A percentile compares a stretch with the other conserved stretches of the same genome.
Evolutionary conservation across 2,797 vertebrate species (phyloP).

Genomic region (Catamblyrhynchus diadema): DNA sequence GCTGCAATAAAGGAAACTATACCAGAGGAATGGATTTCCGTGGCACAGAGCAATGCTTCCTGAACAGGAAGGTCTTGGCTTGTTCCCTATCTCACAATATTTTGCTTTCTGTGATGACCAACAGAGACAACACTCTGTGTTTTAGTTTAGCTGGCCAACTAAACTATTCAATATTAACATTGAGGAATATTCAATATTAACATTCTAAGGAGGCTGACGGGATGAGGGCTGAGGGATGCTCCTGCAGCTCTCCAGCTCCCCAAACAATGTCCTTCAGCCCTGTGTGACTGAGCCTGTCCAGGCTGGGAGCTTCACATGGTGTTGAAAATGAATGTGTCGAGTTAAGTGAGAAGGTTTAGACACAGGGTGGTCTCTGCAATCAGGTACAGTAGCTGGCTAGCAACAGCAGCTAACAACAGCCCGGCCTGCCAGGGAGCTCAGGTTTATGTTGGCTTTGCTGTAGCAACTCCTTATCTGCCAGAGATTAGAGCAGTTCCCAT

Average conservation of each 20-base stretch:
- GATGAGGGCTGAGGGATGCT: background rate
- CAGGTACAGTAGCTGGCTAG: conserved; percentile 48
- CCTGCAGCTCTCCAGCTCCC: background rate
- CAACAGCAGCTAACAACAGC: conserved; percentile 43
- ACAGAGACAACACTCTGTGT: background rate
- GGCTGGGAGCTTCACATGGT: conserved; percentile 16
- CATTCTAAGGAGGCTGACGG: background rate
- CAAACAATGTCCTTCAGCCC: background rate
- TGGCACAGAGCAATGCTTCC: background rate
- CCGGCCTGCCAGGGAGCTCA: conserved; percentile 33
- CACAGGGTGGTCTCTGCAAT: conserved; percentile 47
- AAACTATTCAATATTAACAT: too few relatives aligned
- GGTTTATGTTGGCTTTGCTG: conserved; percentile 74
- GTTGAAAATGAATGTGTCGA: conserved; percentile 72
- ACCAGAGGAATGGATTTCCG: background rate
- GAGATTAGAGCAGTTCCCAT: conserved; percentile 64
- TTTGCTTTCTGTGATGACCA: background rate
- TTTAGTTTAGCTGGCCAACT: background rate
- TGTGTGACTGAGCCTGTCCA: conserved; percentile 68
- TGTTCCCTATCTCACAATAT: background rate
- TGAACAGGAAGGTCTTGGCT: background rate
- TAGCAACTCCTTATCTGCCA: conserved; percentile 78
- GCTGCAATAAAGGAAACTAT: background rate
- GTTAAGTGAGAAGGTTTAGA: conserved; percentile 58
- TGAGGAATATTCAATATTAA: too few relatives aligned